A percentile compares a stretch with the other conserved stretches of the same genome.
phyloP scores from a whole-genome alignment of 2,888 invertebrate species.

The Acrocyrtus sp. region DNA sequence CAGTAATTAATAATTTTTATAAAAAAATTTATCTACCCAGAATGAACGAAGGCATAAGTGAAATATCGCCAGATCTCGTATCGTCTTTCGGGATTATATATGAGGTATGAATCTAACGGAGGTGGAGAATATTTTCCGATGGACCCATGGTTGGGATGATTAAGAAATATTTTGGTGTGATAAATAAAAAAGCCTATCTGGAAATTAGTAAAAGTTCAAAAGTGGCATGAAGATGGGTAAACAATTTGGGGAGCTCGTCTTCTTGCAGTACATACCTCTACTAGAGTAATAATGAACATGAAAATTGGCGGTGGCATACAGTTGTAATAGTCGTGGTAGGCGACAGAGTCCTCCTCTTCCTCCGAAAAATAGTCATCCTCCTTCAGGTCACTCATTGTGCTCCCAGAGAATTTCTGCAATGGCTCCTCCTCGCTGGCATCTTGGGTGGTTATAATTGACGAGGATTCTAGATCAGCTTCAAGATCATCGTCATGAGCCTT shows the following conservation, averaged over 20 bases:
- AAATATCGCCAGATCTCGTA: slow-evolving; percentile 93
- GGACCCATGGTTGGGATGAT: slow-evolving; percentile 64
- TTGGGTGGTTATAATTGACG: no score
- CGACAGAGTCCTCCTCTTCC: background rate
- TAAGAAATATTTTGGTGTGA: slow-evolving; percentile 67
- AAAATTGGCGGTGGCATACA: slow-evolving; percentile 90
- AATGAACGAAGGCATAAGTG: slow-evolving; percentile 96
- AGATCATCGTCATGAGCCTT: no score
- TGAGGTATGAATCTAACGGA: slow-evolving; percentile 82
- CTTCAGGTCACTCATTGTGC: no score
- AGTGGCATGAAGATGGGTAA: background rate
- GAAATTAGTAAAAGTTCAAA: slow-evolving; percentile 19
- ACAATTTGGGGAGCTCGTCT: background rate
- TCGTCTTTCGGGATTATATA: slow-evolving; percentile 87
- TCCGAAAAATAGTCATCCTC: background rate
- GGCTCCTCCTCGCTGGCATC: no score
- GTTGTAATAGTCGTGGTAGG: slow-evolving; percentile 78
- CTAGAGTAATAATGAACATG: slow-evolving; percentile 87
- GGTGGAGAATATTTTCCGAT: slow-evolving; percentile 73
- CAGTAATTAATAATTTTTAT: no score
- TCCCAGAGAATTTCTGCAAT: no score
- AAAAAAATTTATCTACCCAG: slow-evolving; percentile 74
- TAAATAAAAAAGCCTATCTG: slow-evolving; percentile 70
- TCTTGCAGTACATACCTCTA: slow-evolving; percentile 75
- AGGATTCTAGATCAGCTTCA: no score